These are phyloP conservation scores for Conchocele bisecta DNA, from an alignment of 2,888 invertebrate genomes.

Conservation along the genomic window DNA sequence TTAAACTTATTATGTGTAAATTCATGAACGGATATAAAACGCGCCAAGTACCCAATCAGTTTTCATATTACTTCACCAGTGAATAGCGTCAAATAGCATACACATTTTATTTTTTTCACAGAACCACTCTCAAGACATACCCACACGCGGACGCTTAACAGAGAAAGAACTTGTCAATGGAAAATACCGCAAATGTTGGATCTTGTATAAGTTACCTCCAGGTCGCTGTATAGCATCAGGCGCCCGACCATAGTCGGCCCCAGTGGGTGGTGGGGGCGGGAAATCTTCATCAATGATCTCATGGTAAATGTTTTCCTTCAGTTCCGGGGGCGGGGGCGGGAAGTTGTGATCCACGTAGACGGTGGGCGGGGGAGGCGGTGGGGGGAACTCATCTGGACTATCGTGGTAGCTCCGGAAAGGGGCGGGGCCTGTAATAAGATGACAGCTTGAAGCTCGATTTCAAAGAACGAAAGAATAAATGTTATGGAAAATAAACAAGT, in stretches of 20 bases:
- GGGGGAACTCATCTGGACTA: constrained; percentile 65
- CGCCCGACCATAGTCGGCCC: constrained; percentile 34
- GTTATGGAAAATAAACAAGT: too few species aligned
- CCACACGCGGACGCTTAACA: too few species aligned
- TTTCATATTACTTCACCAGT: too few species aligned
- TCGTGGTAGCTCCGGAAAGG: constrained; percentile 63
- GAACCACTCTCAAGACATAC: too few species aligned
- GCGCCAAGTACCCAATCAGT: too few species aligned
- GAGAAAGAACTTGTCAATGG: too few species aligned
- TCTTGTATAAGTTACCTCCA: constrained; percentile 47
- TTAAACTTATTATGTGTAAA: too few species aligned
- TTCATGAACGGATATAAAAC: too few species aligned
- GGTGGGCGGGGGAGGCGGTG: constrained; percentile 66
- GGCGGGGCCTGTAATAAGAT: constrained; percentile 54
- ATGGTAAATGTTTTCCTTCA: constrained; percentile 61
- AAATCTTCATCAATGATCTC: constrained; percentile 68
- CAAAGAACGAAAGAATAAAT: neutral
- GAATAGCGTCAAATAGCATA: too few species aligned
- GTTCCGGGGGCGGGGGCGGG: constrained; percentile 69
- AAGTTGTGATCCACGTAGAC: constrained; percentile 47
- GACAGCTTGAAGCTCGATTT: neutral
- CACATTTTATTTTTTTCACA: too few species aligned
- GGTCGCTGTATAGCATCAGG: constrained; percentile 39
- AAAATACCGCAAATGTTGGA: too few species aligned
- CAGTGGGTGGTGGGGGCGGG: constrained; percentile 67